A percentile compares a stretch with the other conserved stretches of the same genome.
Evolutionary conservation across 2,888 invertebrate genomes (phyloP).

Genomic region (Drosophila putrida): DNA sequence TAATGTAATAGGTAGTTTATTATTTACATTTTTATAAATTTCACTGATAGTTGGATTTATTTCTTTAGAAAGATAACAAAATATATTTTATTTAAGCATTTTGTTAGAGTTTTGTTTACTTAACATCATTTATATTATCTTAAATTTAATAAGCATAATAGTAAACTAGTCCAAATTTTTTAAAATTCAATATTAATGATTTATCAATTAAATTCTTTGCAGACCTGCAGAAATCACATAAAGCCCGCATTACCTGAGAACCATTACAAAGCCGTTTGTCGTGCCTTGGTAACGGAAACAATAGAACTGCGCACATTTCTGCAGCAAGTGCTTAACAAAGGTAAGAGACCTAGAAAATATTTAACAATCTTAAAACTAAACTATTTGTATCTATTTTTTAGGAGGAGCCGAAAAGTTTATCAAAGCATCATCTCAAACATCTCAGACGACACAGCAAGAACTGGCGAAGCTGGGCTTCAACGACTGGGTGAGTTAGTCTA

Average conservation of each 20-base stretch:
- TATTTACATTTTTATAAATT: too few species aligned
- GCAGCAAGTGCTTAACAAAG: constrained; percentile 90
- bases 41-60: too few species aligned
- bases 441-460: constrained; percentile 88
- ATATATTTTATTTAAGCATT: too few species aligned
- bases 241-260: constrained; percentile 86
- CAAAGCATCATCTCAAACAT: constrained; percentile 77
- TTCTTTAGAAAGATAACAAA: too few species aligned
- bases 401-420: constrained; percentile 89
- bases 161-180: too few species aligned
- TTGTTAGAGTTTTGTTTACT: too few species aligned
- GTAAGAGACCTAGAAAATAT: constrained; percentile 70
- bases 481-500: constrained; percentile 91
- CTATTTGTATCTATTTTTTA: not conserved
- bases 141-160: too few species aligned
- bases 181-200: too few species aligned
- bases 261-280: constrained; percentile 94
- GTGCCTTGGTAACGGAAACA: constrained; percentile 96
- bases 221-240: constrained; percentile 87
- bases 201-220: constrained; percentile 28
- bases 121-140: too few species aligned
- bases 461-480: constrained; percentile 93
- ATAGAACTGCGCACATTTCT: constrained; percentile 95
- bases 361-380: not conserved
- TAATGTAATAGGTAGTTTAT: too few species aligned